phyloP scores from a whole-genome alignment of 2,113 vertebrate species.

The Oriolus oriolus region DNA sequence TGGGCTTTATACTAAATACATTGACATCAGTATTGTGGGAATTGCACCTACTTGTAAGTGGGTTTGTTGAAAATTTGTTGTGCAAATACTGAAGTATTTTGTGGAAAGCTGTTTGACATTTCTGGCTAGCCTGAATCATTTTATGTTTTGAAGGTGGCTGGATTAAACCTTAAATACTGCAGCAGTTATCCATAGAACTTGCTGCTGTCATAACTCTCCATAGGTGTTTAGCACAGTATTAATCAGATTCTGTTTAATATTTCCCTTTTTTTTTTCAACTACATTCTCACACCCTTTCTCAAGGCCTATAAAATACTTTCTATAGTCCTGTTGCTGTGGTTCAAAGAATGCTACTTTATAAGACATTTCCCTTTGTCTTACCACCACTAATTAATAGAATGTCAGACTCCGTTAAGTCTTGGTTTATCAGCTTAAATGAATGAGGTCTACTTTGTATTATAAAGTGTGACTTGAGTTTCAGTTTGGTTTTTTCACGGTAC shows the following conservation, averaged over 20 bases:
- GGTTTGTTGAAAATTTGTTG: conserved; percentile 24
- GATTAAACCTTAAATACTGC: neutral
- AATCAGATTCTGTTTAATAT: neutral
- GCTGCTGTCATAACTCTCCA: neutral
- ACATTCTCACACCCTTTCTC: neutral
- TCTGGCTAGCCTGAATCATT: neutral
- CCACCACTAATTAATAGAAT: neutral
- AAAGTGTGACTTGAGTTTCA: neutral
- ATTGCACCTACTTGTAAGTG: neutral
- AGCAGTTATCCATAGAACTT: neutral
- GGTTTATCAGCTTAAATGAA: neutral
- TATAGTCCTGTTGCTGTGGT: neutral
- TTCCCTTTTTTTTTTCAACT: neutral
- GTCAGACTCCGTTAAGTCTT: neutral
- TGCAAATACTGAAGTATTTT: neutral
- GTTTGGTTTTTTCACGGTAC: neutral
- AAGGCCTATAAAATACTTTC: neutral
- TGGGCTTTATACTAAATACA: neutral
- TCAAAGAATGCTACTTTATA: neutral
- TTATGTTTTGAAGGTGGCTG: neutral
- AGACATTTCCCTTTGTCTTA: neutral
- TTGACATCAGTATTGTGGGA: neutral
- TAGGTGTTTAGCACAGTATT: neutral
- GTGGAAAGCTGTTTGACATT: neutral
- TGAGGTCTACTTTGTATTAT: neutral